Conservation (phyloP, 2,113 vertebrate genomes). For the Drymodes brunneopygia region DNA sequence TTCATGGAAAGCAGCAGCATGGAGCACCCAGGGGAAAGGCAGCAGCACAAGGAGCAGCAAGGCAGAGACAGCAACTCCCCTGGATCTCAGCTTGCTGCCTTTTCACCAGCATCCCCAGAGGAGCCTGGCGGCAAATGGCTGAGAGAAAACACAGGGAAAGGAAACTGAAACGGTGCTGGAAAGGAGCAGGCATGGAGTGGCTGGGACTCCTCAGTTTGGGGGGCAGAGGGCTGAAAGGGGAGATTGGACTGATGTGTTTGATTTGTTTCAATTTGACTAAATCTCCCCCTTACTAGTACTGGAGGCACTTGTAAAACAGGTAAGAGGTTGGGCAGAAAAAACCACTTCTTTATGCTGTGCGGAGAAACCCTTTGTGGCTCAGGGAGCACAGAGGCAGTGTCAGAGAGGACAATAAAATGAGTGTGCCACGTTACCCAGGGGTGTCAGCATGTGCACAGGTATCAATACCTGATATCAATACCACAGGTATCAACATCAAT, state of each 20-base stretch:
- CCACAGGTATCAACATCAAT: no score
- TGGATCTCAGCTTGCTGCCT: background rate
- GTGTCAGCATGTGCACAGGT: background rate
- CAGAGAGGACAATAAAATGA: background rate
- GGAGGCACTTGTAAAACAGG: background rate
- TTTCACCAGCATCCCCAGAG: background rate
- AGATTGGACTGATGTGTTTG: background rate
- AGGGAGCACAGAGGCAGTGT: background rate
- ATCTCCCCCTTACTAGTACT: background rate
- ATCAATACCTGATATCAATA: fast-evolving
- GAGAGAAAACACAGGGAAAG: background rate
- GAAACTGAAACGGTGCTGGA: fast-evolving
- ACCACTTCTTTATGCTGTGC: no score
- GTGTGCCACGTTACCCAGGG: fast-evolving
- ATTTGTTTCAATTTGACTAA: background rate
- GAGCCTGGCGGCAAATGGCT: fast-evolving
- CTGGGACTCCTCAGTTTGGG: background rate
- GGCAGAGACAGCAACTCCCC: background rate
- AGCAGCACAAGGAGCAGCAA: background rate
- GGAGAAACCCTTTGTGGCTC: background rate
- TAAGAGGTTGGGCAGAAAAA: background rate
- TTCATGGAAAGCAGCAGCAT: background rate
- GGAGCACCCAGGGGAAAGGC: background rate
- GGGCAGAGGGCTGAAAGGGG: background rate
- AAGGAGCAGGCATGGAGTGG: background rate